Evolutionary conservation across 2,888 invertebrate genomes (phyloP).

Genomic region (Drosophila fulvimacula): DNA sequence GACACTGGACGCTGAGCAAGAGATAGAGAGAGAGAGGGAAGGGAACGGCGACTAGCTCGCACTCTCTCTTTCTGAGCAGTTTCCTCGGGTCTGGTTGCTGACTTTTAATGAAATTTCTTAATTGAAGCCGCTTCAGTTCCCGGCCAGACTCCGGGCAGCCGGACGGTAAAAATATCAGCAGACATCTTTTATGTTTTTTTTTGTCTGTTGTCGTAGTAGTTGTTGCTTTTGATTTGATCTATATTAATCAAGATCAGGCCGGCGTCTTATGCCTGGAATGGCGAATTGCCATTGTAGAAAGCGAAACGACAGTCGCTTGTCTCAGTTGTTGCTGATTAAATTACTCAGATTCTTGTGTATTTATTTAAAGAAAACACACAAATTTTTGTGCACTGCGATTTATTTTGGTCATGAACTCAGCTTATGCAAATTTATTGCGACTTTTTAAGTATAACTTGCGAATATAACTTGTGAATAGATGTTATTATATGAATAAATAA

Average conservation of each 20-base stretch:
- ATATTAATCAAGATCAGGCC: constrained; percentile 77
- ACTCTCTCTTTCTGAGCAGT: constrained; percentile 28
- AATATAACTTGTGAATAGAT: not conserved
- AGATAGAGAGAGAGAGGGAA: not conserved
- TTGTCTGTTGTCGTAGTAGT: constrained; percentile 18
- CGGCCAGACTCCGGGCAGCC: constrained; percentile 61
- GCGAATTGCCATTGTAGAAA: constrained; percentile 37
- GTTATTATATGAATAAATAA: constrained; percentile 20
- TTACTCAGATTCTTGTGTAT: constrained; percentile 43
- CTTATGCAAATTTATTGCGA: constrained; percentile 64
- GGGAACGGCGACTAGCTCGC: constrained; percentile 8
- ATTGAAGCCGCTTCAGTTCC: constrained; percentile 68
- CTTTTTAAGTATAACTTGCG: constrained; percentile 14
- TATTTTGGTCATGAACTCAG: constrained; percentile 37
- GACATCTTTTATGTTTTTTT: constrained; percentile 52
- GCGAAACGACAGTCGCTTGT: constrained; percentile 32
- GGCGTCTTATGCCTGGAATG: constrained; percentile 38
- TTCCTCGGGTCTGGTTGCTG: constrained; percentile 28
- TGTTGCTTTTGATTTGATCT: constrained; percentile 69
- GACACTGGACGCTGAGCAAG: constrained; percentile 20
- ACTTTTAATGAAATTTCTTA: constrained; percentile 77
- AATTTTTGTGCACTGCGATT: constrained; percentile 25
- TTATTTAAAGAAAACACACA: constrained; percentile 23
- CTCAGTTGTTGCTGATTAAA: constrained; percentile 47
- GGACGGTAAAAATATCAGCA: constrained; percentile 50